A percentile compares a stretch with the other conserved stretches of the same genome.
These are phyloP conservation scores for Zelleria hepariella DNA, from an alignment of 2,888 invertebrate genomes.

Conservation along the genomic window DNA sequence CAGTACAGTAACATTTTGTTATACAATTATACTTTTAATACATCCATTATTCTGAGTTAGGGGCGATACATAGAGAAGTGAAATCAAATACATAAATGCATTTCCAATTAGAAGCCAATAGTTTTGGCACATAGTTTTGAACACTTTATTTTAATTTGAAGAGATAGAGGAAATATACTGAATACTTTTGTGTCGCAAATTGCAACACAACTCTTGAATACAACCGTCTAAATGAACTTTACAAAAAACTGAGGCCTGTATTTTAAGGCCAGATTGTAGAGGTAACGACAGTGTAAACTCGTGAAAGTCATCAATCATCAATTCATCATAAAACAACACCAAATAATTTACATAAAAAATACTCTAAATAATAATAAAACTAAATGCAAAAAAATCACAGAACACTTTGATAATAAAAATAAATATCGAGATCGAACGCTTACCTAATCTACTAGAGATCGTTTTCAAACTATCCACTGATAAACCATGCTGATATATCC, in stretches of 20 bases:
- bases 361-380: not conserved
- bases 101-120: conserved; percentile 2
- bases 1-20: conserved; percentile 7
- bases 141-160: not conserved
- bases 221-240: not conserved
- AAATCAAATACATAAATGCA: conserved; percentile 2
- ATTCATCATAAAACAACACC: not conserved
- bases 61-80: not conserved
- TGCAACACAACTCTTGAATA: not conserved
- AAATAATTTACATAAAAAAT: not conserved
- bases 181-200: no score
- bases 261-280: not conserved
- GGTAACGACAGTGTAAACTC: not conserved
- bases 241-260: not conserved
- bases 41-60: conserved; percentile 5
- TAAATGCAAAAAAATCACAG: not conserved
- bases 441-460: not conserved
- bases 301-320: no score
- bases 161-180: no score
- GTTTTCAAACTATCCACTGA: no score
- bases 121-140: not conserved
- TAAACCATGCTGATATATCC: no score
- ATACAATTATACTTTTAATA: not conserved
- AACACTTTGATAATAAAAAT: not conserved
- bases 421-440: not conserved